Conservation (phyloP, 2,888 invertebrate genomes). For the Cephus pulcher region DNA sequence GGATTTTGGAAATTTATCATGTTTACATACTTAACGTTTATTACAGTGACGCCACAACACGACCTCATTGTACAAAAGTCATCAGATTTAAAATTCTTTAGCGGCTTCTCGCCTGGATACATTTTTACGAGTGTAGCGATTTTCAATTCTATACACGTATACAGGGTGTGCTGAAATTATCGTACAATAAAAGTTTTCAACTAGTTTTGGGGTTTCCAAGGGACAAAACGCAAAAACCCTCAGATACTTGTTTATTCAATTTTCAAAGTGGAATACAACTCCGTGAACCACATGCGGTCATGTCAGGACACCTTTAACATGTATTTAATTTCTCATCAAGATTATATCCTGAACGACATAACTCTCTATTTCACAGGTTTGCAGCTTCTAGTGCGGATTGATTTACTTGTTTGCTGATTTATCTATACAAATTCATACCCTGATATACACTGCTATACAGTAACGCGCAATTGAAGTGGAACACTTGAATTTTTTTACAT, state of each 20-base stretch:
- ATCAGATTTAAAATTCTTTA: not conserved
- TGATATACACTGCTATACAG: not conserved
- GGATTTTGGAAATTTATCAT: not conserved
- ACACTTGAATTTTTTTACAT: too few relatives aligned
- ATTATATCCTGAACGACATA: not conserved
- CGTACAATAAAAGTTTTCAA: not conserved
- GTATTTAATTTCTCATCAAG: not conserved
- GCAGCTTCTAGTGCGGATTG: slow-evolving; percentile 59
- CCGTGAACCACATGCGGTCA: not conserved
- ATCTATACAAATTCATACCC: slow-evolving; percentile 8
- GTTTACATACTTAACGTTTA: not conserved
- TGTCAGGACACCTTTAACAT: not conserved
- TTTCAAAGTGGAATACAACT: not conserved
- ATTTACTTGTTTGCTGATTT: slow-evolving; percentile 39
- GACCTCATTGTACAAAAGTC: slow-evolving; percentile 3
- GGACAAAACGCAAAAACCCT: not conserved
- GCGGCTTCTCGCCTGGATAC: not conserved
- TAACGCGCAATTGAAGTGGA: too few relatives aligned
- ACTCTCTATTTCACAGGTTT: slow-evolving; percentile 59
- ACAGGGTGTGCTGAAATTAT: not conserved
- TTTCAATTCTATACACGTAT: not conserved
- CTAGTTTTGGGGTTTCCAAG: too few relatives aligned
- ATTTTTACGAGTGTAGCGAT: not conserved
- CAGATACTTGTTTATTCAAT: not conserved
- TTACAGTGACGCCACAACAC: not conserved